Evolutionary conservation across 2,113 vertebrate species (phyloP).

Genomic region (Semnornis frantzii): DNA sequence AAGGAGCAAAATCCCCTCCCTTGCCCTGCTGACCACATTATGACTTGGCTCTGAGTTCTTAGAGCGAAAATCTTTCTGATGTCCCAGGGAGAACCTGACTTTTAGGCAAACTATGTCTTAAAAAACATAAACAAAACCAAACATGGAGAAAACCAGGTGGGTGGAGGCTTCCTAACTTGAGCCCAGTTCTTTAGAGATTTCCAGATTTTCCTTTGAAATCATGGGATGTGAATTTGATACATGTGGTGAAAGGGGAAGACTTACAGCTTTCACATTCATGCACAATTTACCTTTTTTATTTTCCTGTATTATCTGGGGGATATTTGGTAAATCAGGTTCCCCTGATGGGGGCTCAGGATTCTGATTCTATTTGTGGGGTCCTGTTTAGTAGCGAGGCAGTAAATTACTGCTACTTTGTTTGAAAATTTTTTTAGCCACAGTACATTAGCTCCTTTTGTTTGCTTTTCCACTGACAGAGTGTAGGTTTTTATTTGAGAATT

Average conservation of each 20-base stretch:
- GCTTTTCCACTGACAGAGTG: constrained; percentile 74
- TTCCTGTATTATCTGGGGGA: constrained; percentile 75
- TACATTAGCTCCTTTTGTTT: constrained; percentile 84
- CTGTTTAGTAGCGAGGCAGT: constrained; percentile 68
- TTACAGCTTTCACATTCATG: constrained; percentile 76
- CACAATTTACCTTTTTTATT: constrained; percentile 77
- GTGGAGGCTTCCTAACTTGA: background rate
- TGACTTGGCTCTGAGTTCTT: background rate
- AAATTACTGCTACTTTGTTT: constrained; percentile 81
- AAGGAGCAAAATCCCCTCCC: too few species aligned
- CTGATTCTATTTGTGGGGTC: constrained; percentile 75
- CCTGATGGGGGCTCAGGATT: constrained; percentile 58
- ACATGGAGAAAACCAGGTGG: background rate
- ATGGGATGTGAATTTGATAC: constrained; percentile 64
- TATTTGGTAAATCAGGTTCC: constrained; percentile 72
- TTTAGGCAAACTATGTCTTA: background rate
- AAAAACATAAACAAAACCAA: background rate
- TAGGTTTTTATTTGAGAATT: constrained; percentile 73
- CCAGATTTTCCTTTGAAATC: constrained; percentile 70
- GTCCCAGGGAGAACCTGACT: background rate
- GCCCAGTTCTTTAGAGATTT: constrained; percentile 40
- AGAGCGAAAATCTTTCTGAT: background rate
- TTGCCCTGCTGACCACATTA: too few species aligned
- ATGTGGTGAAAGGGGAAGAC: constrained; percentile 73
- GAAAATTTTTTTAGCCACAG: constrained; percentile 82